phyloP scores from a whole-genome alignment of 2,888 invertebrate species.

The Xanthia icteritia region DNA sequence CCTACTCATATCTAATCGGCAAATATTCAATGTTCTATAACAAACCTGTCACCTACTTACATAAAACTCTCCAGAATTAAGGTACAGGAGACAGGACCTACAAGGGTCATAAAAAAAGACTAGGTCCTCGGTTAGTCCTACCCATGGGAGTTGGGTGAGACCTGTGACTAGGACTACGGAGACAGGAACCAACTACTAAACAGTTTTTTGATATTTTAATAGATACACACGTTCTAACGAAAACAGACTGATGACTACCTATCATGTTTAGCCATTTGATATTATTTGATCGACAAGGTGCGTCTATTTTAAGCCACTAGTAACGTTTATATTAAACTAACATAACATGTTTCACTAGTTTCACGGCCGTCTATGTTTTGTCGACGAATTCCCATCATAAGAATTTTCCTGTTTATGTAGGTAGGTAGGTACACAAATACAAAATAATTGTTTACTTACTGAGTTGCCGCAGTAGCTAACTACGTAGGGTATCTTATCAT shows the following conservation, averaged over 20 bases:
- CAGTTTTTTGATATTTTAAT: not conserved
- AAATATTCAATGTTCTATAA: not conserved
- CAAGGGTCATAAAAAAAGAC: too few species aligned
- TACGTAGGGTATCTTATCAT: constrained; percentile 8
- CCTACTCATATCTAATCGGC: constrained; percentile 13
- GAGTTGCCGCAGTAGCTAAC: not conserved
- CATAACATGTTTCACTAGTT: constrained; percentile 12
- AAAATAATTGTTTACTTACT: not conserved
- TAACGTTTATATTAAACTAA: constrained; percentile 15
- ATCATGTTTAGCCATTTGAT: constrained; percentile 3
- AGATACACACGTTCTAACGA: not conserved
- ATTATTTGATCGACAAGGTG: constrained; percentile 15
- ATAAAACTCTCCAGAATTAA: not conserved
- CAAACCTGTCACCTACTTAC: not conserved
- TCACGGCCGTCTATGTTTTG: constrained; percentile 23
- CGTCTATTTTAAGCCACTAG: constrained; percentile 26
- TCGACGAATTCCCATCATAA: not conserved
- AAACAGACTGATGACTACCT: constrained; percentile 10
- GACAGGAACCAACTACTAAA: not conserved
- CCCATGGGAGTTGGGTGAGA: not conserved
- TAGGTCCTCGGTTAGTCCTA: not conserved
- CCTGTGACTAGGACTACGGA: not conserved
- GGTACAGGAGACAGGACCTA: not conserved
- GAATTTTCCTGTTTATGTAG: constrained; percentile 1
- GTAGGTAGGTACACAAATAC: not conserved